Percentiles rank a stretch among this genome's conserved stretches.
Evolutionary conservation across 2,888 invertebrate species (phyloP).

Genomic region (Myopa tessellatipennis): DNA sequence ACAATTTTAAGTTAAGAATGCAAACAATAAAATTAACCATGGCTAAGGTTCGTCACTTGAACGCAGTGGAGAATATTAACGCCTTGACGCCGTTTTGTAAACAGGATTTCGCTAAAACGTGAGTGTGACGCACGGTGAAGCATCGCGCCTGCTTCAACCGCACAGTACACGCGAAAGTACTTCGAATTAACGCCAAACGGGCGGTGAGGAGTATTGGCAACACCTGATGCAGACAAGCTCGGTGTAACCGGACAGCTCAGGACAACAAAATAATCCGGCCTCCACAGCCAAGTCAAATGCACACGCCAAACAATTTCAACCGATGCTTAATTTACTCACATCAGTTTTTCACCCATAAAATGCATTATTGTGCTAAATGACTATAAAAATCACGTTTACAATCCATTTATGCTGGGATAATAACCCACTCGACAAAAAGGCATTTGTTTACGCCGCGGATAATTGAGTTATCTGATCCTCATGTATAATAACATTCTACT

Average conservation of each 20-base stretch:
- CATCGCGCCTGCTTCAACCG: not conserved
- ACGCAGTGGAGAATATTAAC: constrained; percentile 48
- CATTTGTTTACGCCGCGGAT: constrained; percentile 65
- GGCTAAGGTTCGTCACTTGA: constrained; percentile 28
- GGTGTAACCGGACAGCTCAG: no score
- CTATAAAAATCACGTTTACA: constrained; percentile 68
- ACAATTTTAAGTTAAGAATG: constrained; percentile 57
- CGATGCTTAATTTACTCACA: constrained; percentile 50
- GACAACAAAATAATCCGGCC: not conserved
- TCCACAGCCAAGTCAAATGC: not conserved
- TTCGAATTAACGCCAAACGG: constrained; percentile 42
- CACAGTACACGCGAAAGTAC: constrained; percentile 3
- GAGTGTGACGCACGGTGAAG: constrained; percentile 1
- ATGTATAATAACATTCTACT: constrained; percentile 37
- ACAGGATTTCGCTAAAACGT: constrained; percentile 47
- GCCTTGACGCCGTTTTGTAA: constrained; percentile 48
- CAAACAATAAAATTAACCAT: constrained; percentile 59
- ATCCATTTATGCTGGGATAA: constrained; percentile 66
- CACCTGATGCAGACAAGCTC: constrained; percentile 12
- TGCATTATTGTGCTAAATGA: constrained; percentile 67
- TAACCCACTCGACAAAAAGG: constrained; percentile 60
- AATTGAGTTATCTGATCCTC: constrained; percentile 67
- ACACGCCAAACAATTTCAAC: constrained; percentile 3
- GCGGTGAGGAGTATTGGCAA: constrained; percentile 35
- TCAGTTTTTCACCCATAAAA: constrained; percentile 58